These are phyloP conservation scores for Betta splendens DNA, from an alignment of 2,797 vertebrate species.

Conservation along the genomic window DNA sequence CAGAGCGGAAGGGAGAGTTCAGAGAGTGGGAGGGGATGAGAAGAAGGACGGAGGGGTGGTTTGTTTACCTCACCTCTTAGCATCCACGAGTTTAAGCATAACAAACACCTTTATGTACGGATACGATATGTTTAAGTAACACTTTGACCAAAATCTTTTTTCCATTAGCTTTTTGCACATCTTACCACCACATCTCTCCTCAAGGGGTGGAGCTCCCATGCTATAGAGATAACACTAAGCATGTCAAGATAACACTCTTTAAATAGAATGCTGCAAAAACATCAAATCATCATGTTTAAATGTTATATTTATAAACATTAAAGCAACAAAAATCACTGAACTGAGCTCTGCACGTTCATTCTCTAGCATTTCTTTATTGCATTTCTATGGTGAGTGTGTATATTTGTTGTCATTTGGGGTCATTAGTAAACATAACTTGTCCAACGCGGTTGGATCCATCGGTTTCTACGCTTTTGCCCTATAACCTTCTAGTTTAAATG, in stretches of 20 bases:
- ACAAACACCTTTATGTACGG: not conserved
- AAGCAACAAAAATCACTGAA: no score
- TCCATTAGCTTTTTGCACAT: not conserved
- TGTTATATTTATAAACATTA: no score
- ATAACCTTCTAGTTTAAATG: not conserved
- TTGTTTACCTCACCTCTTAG: slow-evolving; percentile 10
- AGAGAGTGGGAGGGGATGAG: not conserved
- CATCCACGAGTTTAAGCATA: not conserved
- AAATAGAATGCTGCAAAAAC: no score
- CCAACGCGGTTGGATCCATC: not conserved
- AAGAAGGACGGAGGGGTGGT: slow-evolving; percentile 2
- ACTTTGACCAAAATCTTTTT: no score
- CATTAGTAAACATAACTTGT: no score
- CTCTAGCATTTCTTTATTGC: not conserved
- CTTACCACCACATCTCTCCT: slow-evolving; percentile 1
- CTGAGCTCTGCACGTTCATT: no score
- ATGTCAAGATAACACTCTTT: not conserved
- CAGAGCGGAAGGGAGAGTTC: slow-evolving; percentile 15
- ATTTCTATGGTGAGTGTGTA: not conserved
- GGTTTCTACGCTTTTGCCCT: slow-evolving; percentile 2
- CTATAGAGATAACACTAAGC: not conserved
- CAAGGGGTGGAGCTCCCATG: not conserved
- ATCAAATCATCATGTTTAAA: no score
- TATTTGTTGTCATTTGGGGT: no score
- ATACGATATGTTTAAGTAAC: no score